Evolutionary conservation across 2,888 invertebrate genomes (phyloP).

Genomic region (Rhagium mordax): DNA sequence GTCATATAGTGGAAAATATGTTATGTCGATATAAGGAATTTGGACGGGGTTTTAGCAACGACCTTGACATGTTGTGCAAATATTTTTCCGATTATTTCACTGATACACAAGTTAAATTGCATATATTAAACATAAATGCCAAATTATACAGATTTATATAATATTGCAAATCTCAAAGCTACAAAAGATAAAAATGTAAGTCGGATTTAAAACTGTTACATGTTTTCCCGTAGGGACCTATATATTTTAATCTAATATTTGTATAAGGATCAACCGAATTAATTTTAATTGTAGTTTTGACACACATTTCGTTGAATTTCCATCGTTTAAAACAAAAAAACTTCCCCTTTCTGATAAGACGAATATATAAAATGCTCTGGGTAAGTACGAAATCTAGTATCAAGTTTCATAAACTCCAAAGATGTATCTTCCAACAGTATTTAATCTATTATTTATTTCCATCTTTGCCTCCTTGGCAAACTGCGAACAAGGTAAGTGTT

Average conservation of each 20-base stretch:
- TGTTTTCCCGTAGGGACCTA: too few species aligned
- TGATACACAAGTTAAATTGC: background rate
- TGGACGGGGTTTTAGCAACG: background rate
- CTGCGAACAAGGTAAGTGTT: background rate
- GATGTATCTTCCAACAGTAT: background rate
- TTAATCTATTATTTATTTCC: background rate
- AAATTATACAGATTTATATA: too few species aligned
- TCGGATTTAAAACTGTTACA: background rate
- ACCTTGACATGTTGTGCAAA: background rate
- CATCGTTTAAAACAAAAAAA: background rate
- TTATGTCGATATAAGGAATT: too few species aligned
- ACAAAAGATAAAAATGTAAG: background rate
- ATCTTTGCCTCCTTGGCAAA: background rate
- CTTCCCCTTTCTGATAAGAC: slow-evolving; percentile 28
- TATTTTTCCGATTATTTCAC: background rate
- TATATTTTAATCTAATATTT: background rate
- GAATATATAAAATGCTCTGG: background rate
- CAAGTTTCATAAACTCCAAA: background rate
- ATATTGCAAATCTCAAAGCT: background rate
- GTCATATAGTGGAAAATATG: too few species aligned
- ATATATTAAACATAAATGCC: background rate
- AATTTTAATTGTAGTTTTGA: background rate
- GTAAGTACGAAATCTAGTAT: background rate
- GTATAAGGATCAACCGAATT: background rate
- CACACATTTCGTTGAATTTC: background rate